Evolutionary conservation across 1,140 invertebrate species (phyloP), one percentile per base, ranked within the genome.

Genomic region (Micrasema minimum): DNA sequence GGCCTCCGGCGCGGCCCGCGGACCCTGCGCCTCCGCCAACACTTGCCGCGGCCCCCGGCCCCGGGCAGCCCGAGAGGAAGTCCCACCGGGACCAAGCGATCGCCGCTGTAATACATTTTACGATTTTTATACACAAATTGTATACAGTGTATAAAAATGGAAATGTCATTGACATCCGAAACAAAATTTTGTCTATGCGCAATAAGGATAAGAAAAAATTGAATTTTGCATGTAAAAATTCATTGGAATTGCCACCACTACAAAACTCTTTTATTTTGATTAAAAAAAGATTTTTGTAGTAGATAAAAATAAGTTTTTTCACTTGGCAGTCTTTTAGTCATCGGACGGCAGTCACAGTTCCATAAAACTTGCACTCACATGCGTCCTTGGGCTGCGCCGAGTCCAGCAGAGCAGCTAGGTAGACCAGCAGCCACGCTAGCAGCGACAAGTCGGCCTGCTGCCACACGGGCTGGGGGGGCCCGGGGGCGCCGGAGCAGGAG

Each of bases 391-490:
- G 77, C 43, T 83, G 82, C 38, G 81, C 84, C 50, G 85, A 86
- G 78, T 93, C 91, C 51, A 94, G 85, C 76, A 91, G 92, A 22
- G 92, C 87, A 1, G 91, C 93, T 7, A 94, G 79, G 77, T 93
- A 94, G 45, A 95, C 81, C 20, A 95, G 78, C 16, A 93, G 81
- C 92, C 93, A 94, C n/a, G 91, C 90, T 45, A 94, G 86, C 2
- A 94, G 80, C 12, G 89, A 87, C 59, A 91, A 79, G 78, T 92
- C 90, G 1, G 88, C 82, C 20, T 80, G 77, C 18, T 75, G 77
- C 71, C 82, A 79, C 67, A 79, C 53, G 53, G 76, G 74, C 18
- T 59, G 62, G 0, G 46, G 77, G 38, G 74, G 74, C 48, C 55
- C 76, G 1, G 38, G 2, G 0, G 57, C 16, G 1, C 20, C 20